Conservation (phyloP, 2,888 invertebrate genomes). For the Pseudococcus jackbeardsleyi region DNA sequence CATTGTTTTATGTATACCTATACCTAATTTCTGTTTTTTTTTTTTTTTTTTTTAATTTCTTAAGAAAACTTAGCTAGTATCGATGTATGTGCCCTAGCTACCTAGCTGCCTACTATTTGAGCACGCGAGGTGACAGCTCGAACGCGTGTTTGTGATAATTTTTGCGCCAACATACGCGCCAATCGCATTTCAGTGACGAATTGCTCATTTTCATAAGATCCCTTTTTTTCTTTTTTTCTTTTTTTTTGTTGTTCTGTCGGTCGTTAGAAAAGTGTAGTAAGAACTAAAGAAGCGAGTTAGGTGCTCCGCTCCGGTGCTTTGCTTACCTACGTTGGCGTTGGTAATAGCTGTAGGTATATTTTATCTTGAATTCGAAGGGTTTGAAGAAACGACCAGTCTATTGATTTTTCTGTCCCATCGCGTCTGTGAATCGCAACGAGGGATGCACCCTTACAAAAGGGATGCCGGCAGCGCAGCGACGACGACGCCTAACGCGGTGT, state of each 20-base stretch:
- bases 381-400: not conserved
- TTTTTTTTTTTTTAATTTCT: not conserved
- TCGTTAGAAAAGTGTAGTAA: too few relatives aligned
- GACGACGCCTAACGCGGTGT: not conserved
- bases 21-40: not conserved
- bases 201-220: not conserved
- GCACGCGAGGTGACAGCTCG: too few relatives aligned
- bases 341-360: too few relatives aligned
- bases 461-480: not conserved
- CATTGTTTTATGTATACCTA: not conserved
- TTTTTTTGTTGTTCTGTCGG: too few relatives aligned
- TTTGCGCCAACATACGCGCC: not conserved
- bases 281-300: too few relatives aligned
- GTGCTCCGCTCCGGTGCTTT: too few relatives aligned
- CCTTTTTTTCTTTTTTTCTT: too few relatives aligned
- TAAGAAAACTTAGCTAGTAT: not conserved
- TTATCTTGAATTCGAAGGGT: not conserved
- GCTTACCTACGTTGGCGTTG: too few relatives aligned
- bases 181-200: not conserved
- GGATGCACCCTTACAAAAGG: conserved; percentile 14
- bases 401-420: conserved; percentile 8
- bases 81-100: too few relatives aligned
- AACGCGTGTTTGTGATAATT: not conserved
- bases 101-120: too few relatives aligned
- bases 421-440: conserved; percentile 11